Percentiles rank a stretch among this genome's conserved stretches.
Evolutionary conservation across 2,797 vertebrate species (phyloP).

Genomic region (Threskiornis aethiopicus): DNA sequence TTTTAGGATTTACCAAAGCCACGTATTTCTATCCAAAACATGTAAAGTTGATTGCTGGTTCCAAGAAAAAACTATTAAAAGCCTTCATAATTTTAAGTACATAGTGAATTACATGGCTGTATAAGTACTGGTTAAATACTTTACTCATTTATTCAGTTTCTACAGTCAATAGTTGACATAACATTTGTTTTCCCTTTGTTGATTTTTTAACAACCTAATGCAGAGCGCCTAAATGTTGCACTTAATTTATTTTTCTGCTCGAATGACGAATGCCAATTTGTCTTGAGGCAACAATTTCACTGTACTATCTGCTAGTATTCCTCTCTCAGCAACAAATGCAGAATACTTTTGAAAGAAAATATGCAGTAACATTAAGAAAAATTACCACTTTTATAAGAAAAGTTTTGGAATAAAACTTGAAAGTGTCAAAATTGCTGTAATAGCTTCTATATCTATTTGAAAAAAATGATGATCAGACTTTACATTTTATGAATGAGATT

Average conservation of each 20-base stretch:
- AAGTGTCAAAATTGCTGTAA: not conserved
- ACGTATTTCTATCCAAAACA: not conserved
- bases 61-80: not conserved
- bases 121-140: not conserved
- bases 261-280: conserved; percentile 57
- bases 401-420: conserved; percentile 20
- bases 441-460: not conserved
- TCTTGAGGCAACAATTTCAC: conserved; percentile 52
- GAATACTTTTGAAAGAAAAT: conserved; percentile 8
- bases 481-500: not conserved
- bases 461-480: not conserved
- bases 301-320: conserved; percentile 1
- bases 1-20: not conserved
- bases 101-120: not conserved
- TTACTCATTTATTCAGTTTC: not conserved
- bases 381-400: not conserved
- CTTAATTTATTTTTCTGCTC: conserved; percentile 74
- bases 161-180: not conserved
- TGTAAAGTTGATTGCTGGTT: not conserved
- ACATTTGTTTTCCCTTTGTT: conserved; percentile 16
- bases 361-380: not conserved
- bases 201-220: not conserved
- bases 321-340: conserved; percentile 30
- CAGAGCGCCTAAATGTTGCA: conserved; percentile 63
- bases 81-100: not conserved